Evolutionary conservation across 2,113 vertebrate species (phyloP), one percentile per base, ranked within the genome.

Genomic region (Onychostoma macrolepis): DNA sequence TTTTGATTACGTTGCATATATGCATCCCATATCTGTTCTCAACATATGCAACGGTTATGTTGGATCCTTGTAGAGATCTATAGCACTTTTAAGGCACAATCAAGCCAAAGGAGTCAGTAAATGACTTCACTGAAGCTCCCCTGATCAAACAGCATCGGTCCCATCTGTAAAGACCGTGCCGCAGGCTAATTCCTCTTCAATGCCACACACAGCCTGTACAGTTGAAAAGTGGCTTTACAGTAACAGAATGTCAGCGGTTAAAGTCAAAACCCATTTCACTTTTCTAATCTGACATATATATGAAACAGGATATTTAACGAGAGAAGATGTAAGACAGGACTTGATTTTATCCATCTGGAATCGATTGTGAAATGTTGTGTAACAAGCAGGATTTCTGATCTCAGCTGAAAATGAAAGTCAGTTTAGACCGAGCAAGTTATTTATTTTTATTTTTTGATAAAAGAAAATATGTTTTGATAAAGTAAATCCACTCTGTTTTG

Each of bases 111-210:
- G 24, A 81, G 79, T 43, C 7, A 28, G 56, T 11, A 38, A 43
- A 28, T 45, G 58, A 63, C 33, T 80, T 38, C 9, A 80, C 21
- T 58, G 53, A 56, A 33, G 9, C 76, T 9, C n/a, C 19, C 11
- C 53, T 61, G 53, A 80, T 81, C 79, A 81, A 81, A 81, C 63
- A 81, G 8, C 38, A 65, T 28, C 79, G 61, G 43, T 77, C n/a
- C 26, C n/a, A 53, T 77, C 28, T 50, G 45, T 17, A 53, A 77
- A 30, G 36, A 81, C n/a, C 21, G 24, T 3, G 79, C 79, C 36
- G 38, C 2, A 17, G 79, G 58, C 79, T 41, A 4, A 12, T 80
- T 19, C 58, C 24, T 63, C 9, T 63, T 61, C 56, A 80, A 13
- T 61, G 21, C 30, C 78, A 61, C 53, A 58, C 77, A 58, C 21